Conservation (phyloP, 2,113 vertebrate species). For the Micronycteris hirsuta region DNA sequence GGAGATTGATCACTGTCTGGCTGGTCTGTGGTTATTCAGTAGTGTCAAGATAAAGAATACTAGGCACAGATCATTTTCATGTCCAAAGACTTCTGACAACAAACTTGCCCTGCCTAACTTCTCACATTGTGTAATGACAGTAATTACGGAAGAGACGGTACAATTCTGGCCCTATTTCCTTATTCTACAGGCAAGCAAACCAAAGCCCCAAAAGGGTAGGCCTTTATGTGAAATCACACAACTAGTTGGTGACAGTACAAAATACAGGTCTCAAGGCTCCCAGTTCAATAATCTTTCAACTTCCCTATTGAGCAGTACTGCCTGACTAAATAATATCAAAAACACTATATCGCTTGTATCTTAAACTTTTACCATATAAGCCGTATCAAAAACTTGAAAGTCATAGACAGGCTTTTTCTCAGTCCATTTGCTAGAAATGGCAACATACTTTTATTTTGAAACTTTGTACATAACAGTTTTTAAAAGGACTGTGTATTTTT, state of each 20-base stretch:
- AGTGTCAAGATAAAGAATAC: conserved; percentile 53
- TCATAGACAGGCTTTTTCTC: not conserved
- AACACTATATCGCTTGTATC: not conserved
- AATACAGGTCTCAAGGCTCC: not conserved
- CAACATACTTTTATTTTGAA: conserved; percentile 12
- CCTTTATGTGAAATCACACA: not conserved
- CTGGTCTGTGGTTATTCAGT: conserved; percentile 53
- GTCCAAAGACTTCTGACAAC: conserved; percentile 44
- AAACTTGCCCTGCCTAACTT: conserved; percentile 7
- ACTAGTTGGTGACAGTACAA: not conserved
- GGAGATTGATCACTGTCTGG: conserved; percentile 57
- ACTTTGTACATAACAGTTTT: not conserved
- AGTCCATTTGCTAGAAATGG: not conserved
- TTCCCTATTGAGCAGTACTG: not conserved
- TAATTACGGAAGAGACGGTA: not conserved
- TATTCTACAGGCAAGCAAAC: conserved; percentile 7
- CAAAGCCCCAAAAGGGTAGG: not conserved
- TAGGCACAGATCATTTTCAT: conserved; percentile 29
- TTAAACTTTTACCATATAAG: conserved; percentile 10
- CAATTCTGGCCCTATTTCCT: not conserved
- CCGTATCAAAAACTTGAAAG: not conserved
- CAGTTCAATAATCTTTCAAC: not conserved
- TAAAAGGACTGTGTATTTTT: not conserved
- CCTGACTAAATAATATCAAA: not conserved
- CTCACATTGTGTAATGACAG: conserved; percentile 16